Conservation (phyloP, 2,888 invertebrate species). For the Lucinisca nassula region DNA sequence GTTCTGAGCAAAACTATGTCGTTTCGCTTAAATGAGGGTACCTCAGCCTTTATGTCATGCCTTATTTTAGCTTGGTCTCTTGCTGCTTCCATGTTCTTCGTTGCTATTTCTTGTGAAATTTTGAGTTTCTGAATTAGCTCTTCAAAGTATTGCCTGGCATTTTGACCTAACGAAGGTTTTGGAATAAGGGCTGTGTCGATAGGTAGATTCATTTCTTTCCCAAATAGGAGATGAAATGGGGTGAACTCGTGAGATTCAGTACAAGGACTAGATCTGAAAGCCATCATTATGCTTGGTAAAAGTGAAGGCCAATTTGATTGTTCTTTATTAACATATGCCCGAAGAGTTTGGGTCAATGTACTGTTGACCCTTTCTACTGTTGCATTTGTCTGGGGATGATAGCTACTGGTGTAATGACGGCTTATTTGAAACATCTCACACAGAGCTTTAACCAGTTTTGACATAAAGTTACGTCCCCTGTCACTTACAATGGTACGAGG, state of each 20-base stretch:
- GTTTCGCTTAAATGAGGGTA: slow-evolving; percentile 35
- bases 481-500: slow-evolving; percentile 49
- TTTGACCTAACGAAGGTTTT: slow-evolving; percentile 20
- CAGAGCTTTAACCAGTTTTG: slow-evolving; percentile 40
- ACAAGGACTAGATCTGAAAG: slow-evolving; percentile 24
- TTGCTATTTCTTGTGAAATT: slow-evolving; percentile 19
- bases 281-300: slow-evolving; percentile 59
- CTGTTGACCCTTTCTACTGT: slow-evolving; percentile 44
- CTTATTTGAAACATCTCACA: slow-evolving; percentile 62
- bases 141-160: slow-evolving; percentile 20
- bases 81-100: slow-evolving; percentile 15
- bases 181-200: slow-evolving; percentile 43
- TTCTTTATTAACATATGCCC: slow-evolving; percentile 47
- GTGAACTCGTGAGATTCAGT: slow-evolving; percentile 54
- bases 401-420: slow-evolving; percentile 50
- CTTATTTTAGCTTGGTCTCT: slow-evolving; percentile 22
- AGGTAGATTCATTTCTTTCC: slow-evolving; percentile 45
- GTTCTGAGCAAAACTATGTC: slow-evolving; percentile 38
- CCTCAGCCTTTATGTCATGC: slow-evolving; percentile 36
- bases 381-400: slow-evolving; percentile 61
- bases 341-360: slow-evolving; percentile 44
- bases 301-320: slow-evolving; percentile 52
- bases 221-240: slow-evolving; percentile 58
- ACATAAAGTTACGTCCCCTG: slow-evolving; percentile 51
- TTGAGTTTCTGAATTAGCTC: neutral